Evolutionary conservation across 2,888 invertebrate genomes (phyloP).

Genomic region (Girardia tigrina): DNA sequence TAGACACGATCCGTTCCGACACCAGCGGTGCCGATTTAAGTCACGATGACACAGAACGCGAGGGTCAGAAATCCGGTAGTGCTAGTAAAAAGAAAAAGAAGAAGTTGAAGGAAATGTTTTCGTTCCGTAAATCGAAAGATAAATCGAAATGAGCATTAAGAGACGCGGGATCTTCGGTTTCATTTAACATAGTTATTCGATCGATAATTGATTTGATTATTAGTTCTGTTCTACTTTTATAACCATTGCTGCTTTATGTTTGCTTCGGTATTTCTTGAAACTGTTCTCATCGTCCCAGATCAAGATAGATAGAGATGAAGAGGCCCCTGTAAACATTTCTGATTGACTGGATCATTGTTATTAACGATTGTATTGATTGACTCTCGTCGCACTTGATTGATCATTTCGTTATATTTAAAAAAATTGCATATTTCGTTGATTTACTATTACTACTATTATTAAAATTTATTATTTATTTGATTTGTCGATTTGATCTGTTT

Average conservation of each 20-base stretch:
- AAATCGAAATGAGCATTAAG: not conserved
- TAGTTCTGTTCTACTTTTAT: not conserved
- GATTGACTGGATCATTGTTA: not conserved
- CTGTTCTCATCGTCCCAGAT: not conserved
- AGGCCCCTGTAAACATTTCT: not conserved
- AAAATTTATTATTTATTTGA: no score
- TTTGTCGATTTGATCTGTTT: no score
- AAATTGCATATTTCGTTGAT: not conserved
- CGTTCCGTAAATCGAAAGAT: not conserved
- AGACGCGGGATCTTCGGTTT: no score
- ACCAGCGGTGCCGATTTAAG: not conserved
- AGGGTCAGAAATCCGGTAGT: not conserved
- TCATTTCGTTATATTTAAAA: not conserved
- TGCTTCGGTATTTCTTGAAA: no score
- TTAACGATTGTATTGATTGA: not conserved
- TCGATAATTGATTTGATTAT: not conserved
- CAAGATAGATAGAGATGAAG: not conserved
- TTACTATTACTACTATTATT: no score
- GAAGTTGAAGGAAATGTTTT: not conserved
- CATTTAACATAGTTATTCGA: not conserved
- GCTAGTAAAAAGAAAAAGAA: not conserved
- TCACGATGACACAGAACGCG: slow-evolving; percentile 5
- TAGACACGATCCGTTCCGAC: not conserved
- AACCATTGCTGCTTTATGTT: not conserved
- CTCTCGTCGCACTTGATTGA: not conserved